A percentile compares a stretch with the other conserved stretches of the same genome.
Conservation (phyloP, 2,888 invertebrate species). For the Xestoiulus laeticollis region DNA sequence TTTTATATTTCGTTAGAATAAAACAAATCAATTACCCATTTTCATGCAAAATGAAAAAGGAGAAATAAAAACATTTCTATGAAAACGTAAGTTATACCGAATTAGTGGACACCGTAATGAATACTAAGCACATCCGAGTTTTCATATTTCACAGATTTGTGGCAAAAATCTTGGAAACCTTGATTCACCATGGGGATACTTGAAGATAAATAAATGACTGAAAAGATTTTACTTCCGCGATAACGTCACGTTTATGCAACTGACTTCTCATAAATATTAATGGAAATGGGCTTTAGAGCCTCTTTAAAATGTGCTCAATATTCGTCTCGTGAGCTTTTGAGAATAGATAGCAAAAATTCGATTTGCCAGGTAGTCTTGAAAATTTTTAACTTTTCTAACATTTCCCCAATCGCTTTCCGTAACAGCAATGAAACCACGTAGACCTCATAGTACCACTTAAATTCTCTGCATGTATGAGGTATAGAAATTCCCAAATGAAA, state of each 20-base stretch:
- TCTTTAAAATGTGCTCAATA: background rate
- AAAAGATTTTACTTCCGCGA: background rate
- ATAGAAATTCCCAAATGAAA: no score
- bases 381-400: background rate
- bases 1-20: background rate
- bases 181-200: background rate
- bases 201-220: background rate
- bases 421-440: background rate
- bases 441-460: no score
- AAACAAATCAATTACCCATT: background rate
- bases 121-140: background rate
- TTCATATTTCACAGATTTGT: conserved; percentile 7
- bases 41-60: background rate
- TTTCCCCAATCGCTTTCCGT: background rate
- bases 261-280: conserved; percentile 23
- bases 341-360: background rate
- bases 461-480: no score
- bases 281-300: background rate
- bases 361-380: background rate
- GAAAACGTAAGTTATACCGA: background rate
- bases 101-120: background rate
- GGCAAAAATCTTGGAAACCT: conserved; percentile 20
- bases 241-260: conserved; percentile 19
- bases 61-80: background rate
- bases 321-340: background rate